A percentile compares a stretch with the other conserved stretches of the same genome.
Conservation (phyloP, 2,113 vertebrate species). For the Isurus oxyrinchus region DNA sequence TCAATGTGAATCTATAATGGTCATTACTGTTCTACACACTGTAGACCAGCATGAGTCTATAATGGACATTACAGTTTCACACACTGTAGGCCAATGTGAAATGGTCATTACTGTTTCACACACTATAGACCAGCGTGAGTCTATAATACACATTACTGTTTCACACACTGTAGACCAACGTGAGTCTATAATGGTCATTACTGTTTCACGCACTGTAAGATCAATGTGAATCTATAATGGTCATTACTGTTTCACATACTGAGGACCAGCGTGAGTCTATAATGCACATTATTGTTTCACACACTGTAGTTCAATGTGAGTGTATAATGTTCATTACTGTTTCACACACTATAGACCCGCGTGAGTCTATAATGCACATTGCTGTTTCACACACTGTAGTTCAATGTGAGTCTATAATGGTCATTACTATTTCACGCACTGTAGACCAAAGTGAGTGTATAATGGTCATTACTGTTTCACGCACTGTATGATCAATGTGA, state of each 20-base stretch:
- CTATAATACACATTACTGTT: no score
- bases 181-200: accelerated
- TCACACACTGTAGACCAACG: no score
- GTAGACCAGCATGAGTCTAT: neutral
- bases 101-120: no score
- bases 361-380: no score
- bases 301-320: neutral
- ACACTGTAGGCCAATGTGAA: neutral
- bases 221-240: neutral
- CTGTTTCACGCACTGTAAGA: neutral
- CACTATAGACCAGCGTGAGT: no score
- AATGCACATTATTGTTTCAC: neutral
- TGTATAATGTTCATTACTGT: neutral
- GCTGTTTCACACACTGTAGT: no score
- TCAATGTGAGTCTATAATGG: no score
- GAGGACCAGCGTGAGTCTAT: neutral
- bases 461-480: neutral
- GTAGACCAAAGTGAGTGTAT: no score
- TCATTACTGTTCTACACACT: no score
- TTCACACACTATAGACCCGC: no score
- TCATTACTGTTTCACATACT: no score
- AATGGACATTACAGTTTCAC: neutral
- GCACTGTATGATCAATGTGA: neutral
- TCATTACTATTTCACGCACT: no score
- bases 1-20: neutral